Conservation (phyloP, 2,797 vertebrate genomes). For the Serranus cabrilla region DNA sequence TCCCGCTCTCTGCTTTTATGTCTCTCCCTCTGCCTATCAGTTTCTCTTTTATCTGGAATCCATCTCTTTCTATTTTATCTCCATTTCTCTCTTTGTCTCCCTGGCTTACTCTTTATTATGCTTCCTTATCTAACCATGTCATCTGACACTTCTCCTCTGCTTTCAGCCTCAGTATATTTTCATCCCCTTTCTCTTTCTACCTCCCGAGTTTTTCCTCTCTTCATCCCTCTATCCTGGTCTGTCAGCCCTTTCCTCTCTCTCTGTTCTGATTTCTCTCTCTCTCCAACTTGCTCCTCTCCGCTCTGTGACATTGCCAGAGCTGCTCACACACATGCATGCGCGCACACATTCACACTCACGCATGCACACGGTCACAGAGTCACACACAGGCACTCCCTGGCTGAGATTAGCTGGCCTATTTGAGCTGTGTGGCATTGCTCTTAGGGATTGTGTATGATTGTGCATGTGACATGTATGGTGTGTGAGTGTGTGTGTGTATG, state of each 20-base stretch:
- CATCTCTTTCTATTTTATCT: conserved; percentile 65
- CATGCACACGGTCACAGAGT: conserved; percentile 40
- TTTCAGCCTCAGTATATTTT: conserved; percentile 65
- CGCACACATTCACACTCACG: conserved; percentile 32
- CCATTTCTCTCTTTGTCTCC: conserved; percentile 63
- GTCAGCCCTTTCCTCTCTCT: conserved; percentile 52
- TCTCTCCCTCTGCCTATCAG: conserved; percentile 49
- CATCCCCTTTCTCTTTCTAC: conserved; percentile 52
- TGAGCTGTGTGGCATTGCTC: conserved; percentile 74
- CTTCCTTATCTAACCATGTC: conserved; percentile 68
- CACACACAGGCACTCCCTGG: conserved; percentile 56
- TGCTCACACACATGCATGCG: conserved; percentile 29
- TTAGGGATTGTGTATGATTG: conserved; percentile 66
- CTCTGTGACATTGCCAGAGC: conserved; percentile 77
- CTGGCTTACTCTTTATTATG: conserved; percentile 62
- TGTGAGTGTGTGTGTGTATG: conserved; percentile 31
- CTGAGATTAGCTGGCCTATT: conserved; percentile 82
- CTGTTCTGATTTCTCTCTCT: conserved; percentile 59
- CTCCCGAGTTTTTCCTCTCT: conserved; percentile 52
- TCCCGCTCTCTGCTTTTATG: conserved; percentile 44
- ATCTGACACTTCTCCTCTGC: conserved; percentile 71
- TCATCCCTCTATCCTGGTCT: conserved; percentile 57
- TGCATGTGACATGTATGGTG: conserved; percentile 56
- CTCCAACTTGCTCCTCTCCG: conserved; percentile 49
- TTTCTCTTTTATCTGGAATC: conserved; percentile 67